Evolutionary conservation across 2,888 invertebrate genomes (phyloP), one percentile per base, ranked within the genome.

Genomic region (Macaria liturata): DNA sequence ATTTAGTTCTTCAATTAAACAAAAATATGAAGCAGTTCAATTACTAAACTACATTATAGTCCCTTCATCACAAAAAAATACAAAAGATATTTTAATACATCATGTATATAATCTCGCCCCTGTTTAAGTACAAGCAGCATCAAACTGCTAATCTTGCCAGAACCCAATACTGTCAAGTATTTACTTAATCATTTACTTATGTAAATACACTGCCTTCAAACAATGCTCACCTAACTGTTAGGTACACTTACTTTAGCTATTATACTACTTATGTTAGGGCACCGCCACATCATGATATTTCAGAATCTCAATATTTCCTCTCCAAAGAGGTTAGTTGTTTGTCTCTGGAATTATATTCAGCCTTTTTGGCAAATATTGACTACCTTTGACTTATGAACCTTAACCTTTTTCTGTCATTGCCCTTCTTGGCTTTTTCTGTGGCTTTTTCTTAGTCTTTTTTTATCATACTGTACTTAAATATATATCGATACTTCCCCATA

Each of bases 121-220:
- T 20, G 20, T 20, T 20, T 20, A 20, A 20, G 20, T 20, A 20
- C 20, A 20, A 20, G 20, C 20, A 20, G 20, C 20, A 20, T 20
- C 20, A 20, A 20, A 20, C 20, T 32, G 55, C 52, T 59, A 54
- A 39, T 68, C 68, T 68, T 68, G 68, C 68, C 68, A 65, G 62
- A 64, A 59, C 49, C 57, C 46, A 46, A 49, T 54, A 54, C 49
- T 47, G 47, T 54, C 46, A 50, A 47, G 43, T 49, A 60, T 49
- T 61, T 51, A 45, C 49, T 61, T 52, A 46, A 46, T 31, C 37
- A 59, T 49, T 49, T 50, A 43, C 52, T 44, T 20, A 20, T 1
- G 2, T 20, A 20, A 1, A 20, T 20, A 20, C 52, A 60, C 59
- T 60, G 59, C 59, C 59, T 56, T 52, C 44, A 30, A 32, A 52